Evolutionary conservation across 2,797 vertebrate species (phyloP).

Genomic region (Fringilla coelebs): DNA sequence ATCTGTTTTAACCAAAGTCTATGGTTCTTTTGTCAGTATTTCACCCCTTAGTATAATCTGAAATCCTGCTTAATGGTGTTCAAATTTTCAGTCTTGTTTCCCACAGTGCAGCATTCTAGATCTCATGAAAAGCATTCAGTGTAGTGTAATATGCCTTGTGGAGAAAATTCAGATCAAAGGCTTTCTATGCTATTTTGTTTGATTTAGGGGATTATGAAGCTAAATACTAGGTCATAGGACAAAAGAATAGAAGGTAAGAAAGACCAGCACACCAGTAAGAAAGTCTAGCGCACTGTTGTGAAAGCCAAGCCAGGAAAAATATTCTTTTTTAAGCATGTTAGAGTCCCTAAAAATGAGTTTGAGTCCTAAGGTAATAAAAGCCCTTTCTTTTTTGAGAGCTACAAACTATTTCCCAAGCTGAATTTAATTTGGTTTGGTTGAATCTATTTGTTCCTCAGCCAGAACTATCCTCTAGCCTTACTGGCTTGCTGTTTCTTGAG

Average conservation of each 20-base stretch:
- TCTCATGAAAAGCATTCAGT: neutral
- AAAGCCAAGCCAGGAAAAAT: neutral
- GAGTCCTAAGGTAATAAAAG: neutral
- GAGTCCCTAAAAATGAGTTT: neutral
- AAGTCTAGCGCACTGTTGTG: neutral
- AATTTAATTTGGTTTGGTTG: neutral
- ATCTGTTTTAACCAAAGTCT: constrained; percentile 25
- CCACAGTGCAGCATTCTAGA: neutral
- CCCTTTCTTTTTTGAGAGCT: neutral
- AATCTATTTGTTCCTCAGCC: neutral
- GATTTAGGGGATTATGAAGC: neutral
- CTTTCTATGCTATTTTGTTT: neutral
- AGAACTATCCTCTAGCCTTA: neutral
- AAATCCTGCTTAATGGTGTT: constrained; percentile 13
- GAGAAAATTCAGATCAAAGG: neutral
- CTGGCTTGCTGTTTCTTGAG: neutral
- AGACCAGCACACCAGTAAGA: neutral
- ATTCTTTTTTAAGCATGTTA: neutral
- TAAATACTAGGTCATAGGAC: neutral
- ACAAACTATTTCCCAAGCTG: neutral
- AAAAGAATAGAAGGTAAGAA: neutral
- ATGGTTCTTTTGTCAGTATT: neutral
- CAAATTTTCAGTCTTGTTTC: neutral
- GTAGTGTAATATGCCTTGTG: neutral
- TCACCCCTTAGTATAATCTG: neutral